These are phyloP conservation scores for Scartelaos histophorus DNA, from an alignment of 2,113 vertebrate genomes.

Conservation along the genomic window DNA sequence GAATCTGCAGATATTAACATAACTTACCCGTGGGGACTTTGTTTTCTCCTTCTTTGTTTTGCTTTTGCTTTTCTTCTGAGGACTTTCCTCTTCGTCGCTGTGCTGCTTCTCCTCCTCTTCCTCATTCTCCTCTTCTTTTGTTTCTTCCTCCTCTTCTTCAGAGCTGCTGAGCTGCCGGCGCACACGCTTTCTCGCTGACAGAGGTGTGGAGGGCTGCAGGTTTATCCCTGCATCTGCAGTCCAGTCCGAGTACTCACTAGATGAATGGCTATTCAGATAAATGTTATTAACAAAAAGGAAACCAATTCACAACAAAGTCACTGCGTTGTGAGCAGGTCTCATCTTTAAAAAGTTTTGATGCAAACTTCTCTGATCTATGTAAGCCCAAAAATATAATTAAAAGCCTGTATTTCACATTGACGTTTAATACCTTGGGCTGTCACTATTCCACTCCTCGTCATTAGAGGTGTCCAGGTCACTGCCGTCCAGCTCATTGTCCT, in stretches of 20 bases:
- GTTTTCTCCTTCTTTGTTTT: conserved; percentile 72
- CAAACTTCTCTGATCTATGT: background rate
- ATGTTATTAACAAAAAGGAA: background rate
- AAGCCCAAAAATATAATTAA: background rate
- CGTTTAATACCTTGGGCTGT: conserved; percentile 83
- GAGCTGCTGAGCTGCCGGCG: conserved; percentile 83
- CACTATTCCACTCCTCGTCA: conserved; percentile 92
- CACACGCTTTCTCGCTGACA: conserved; percentile 79
- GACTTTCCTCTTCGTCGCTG: conserved; percentile 73
- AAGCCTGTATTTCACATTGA: background rate
- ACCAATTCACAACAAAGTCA: background rate
- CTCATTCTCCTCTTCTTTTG: conserved; percentile 75
- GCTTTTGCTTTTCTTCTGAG: conserved; percentile 60
- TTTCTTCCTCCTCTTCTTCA: conserved; percentile 84
- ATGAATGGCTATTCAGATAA: conserved; percentile 81
- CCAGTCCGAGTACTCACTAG: conserved; percentile 94
- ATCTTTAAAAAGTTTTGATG: background rate
- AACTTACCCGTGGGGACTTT: conserved; percentile 69
- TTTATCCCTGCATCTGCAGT: conserved; percentile 91
- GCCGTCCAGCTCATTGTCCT: conserved; percentile 85
- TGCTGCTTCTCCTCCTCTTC: conserved; percentile 77
- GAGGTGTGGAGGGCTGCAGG: conserved; percentile 83
- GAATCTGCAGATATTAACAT: background rate
- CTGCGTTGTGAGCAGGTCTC: background rate
- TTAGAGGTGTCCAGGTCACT: conserved; percentile 85